Evolutionary conservation across 2,888 invertebrate genomes (phyloP), one percentile per base, ranked within the genome.

Genomic region (Lepetodrilus schrolli): DNA sequence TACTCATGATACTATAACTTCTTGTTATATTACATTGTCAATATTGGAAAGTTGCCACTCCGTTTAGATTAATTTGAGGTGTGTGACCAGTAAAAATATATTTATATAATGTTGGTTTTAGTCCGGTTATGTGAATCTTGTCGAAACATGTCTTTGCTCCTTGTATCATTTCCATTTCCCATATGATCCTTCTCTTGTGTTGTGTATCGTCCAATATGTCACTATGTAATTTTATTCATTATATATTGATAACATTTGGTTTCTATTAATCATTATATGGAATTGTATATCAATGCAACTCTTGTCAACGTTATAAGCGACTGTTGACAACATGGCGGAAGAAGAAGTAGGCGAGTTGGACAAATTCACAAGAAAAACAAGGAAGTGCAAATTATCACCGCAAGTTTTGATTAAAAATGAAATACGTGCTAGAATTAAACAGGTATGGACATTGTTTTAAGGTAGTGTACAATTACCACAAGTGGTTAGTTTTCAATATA

Each of bases 381-480:
- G 83, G 69, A 88, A 87, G 77, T 82, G 81, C 68, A 83, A 84
- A 10, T 81, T 83, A 73, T 75, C 85, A 23, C 79, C 82, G 50
- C 81, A 84, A 70, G 85, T 87, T 65, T 75, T 84, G 43, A 74
- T 83, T 26, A 81, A 84, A 74, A 85, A 87, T 80, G 85, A 84
- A 78, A 81, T 82, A 38, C 79, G 77, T 73, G 83, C 83, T n/a
- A 75, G 80, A 50, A 74, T 83, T 4, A 85, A 82, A 77, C 80
- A 81, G 82, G 88, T 84, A 77, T 49, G 76, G 17, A 73, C 51
- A n/a, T n/a, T n/a, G n/a, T 50, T 66, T 5, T 21, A 48, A 20
- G 17, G 4, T 3, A 20, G 20, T 4, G 4, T n/a, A 48, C 3
- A 48, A 48, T 48, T 26, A 34, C 17, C 0, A 4, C 7, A 58